Evolutionary conservation across 64 coral and sea anemone genomes (phyloP).

Genomic region (Montipora capricornis): DNA sequence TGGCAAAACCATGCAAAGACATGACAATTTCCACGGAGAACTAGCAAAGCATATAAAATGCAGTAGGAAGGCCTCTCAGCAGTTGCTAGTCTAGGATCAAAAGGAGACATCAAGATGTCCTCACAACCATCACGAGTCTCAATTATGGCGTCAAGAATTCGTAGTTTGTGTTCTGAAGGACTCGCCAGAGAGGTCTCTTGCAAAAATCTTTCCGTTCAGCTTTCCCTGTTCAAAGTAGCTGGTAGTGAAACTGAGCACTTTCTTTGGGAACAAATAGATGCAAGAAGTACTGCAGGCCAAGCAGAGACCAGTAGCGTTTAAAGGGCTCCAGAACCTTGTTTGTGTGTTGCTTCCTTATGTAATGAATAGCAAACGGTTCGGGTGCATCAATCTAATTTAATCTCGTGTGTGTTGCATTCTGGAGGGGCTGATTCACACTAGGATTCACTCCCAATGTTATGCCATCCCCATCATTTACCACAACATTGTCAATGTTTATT

Average conservation of each 20-base stretch:
- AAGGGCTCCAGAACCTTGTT: neutral
- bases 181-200: neutral
- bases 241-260: too few species aligned
- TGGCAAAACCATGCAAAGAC: neutral
- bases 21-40: neutral
- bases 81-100: neutral
- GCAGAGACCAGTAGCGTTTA: neutral
- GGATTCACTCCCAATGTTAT: neutral
- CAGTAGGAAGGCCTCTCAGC: neutral
- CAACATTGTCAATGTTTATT: neutral
- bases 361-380: neutral
- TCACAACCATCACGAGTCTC: neutral
- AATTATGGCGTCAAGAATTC: neutral
- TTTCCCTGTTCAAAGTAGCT: neutral
- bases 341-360: neutral
- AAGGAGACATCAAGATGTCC: neutral
- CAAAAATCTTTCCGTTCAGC: neutral
- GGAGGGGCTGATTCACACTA: neutral
- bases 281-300: neutral
- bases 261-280: neutral
- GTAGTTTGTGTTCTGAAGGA: neutral
- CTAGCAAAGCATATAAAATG: neutral
- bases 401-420: neutral
- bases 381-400: neutral
- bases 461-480: neutral